A percentile compares a stretch with the other conserved stretches of the same genome.
phyloP scores from a whole-genome alignment of 2,113 vertebrate genomes.

The Xiphorhynchus elegans region DNA sequence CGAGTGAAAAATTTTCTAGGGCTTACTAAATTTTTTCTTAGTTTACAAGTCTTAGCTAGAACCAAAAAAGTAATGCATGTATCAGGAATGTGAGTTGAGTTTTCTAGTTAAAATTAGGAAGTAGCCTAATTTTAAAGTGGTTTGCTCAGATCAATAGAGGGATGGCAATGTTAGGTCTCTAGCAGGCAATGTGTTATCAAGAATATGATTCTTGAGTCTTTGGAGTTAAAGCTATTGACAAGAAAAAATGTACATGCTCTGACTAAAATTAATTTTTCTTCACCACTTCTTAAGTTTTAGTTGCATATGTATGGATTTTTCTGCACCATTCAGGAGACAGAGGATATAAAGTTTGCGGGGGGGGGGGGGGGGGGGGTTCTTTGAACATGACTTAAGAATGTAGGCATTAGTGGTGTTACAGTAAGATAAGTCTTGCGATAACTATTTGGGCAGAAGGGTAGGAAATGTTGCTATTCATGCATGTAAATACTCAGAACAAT shows the following conservation, averaged over 20 bases:
- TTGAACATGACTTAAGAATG: not conserved
- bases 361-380: not conserved
- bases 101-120: not conserved
- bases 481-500: not conserved
- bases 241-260: not conserved
- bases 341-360: not conserved
- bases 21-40: not conserved
- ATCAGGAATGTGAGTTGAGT: not conserved
- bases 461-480: not conserved
- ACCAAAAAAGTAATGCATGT: not conserved
- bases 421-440: not conserved
- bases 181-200: not conserved
- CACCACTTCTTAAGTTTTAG: not conserved
- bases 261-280: not conserved
- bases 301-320: not conserved
- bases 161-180: not conserved
- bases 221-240: not conserved
- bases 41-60: not conserved
- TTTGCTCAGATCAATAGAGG: not conserved
- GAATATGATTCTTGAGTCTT: not conserved
- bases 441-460: not conserved
- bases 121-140: not conserved
- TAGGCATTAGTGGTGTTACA: not conserved
- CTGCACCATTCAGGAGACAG: not conserved
- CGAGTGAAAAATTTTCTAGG: not conserved